phyloP scores from a whole-genome alignment of 2,888 invertebrate genomes.

The Ischnus inquisitorius region DNA sequence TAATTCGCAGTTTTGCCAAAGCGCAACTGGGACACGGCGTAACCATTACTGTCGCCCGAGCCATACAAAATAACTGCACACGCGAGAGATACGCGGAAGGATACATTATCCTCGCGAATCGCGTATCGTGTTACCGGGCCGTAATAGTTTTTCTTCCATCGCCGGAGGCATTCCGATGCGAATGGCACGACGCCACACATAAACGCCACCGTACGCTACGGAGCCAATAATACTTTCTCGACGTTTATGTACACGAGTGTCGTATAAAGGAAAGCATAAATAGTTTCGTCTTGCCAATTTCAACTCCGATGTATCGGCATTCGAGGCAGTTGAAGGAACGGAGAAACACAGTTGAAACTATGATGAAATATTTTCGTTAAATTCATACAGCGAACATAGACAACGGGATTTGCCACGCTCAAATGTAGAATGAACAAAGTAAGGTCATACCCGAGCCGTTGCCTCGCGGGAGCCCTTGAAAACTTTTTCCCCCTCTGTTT shows the following conservation, averaged over 20 bases:
- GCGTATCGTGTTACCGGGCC: not conserved
- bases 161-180: conserved; percentile 23
- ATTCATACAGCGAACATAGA: conserved; percentile 2
- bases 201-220: not conserved
- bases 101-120: not conserved
- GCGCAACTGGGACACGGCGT: not conserved
- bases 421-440: conserved; percentile 23
- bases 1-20: not conserved
- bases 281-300: conserved; percentile 18
- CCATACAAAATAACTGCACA: not conserved
- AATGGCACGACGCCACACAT: conserved; percentile 40
- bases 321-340: not conserved
- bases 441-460: conserved; percentile 43
- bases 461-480: conserved; percentile 61
- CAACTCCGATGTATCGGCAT: conserved; percentile 4
- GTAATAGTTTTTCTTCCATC: conserved; percentile 5
- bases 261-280: not conserved
- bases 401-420: not conserved
- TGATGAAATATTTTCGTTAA: conserved; percentile 45
- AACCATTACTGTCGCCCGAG: not conserved
- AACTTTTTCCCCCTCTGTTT: conserved; percentile 45
- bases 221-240: not conserved
- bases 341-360: not conserved
- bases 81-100: not conserved
- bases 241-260: not conserved